Percentiles rank a stretch among this genome's conserved stretches.
Conservation (phyloP, 2,113 vertebrate species). For the Anhinga anhinga region DNA sequence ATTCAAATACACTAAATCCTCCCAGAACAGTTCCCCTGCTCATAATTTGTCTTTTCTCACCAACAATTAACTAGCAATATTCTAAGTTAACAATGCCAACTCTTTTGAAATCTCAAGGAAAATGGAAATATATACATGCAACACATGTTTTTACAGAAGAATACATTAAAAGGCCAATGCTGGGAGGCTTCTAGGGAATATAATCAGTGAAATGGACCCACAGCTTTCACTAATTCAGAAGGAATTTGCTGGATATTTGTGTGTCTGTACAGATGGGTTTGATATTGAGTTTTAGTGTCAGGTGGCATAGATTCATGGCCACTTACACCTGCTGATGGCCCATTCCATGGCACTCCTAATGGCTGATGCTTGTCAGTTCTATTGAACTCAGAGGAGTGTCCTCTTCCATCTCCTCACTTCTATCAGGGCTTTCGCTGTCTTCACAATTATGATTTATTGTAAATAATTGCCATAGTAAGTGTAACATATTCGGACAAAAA, state of each 20-base stretch:
- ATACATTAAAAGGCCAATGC: not conserved
- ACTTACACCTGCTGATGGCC: not conserved
- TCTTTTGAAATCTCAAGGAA: slow-evolving; percentile 78
- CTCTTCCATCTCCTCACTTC: not conserved
- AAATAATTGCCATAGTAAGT: not conserved
- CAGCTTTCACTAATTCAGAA: not conserved
- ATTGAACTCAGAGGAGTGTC: not conserved
- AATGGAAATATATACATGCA: not conserved
- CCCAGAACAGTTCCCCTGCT: slow-evolving; percentile 85
- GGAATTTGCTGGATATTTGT: not conserved
- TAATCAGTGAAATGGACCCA: not conserved
- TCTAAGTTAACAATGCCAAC: slow-evolving; percentile 94
- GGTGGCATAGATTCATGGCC: not conserved
- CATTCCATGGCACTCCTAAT: accelerated
- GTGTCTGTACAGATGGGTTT: not conserved
- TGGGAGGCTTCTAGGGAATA: not conserved
- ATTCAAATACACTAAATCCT: slow-evolving; percentile 99
- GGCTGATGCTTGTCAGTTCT: not conserved
- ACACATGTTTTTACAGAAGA: not conserved
- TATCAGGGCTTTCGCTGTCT: not conserved
- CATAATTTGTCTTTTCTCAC: slow-evolving; percentile 96
- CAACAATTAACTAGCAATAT: slow-evolving; percentile 95
- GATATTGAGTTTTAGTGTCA: not conserved
- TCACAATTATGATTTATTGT: not conserved
- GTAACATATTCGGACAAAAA: not conserved